phyloP scores from a whole-genome alignment of 2,113 vertebrate species.

The Nyctereutes procyonoides region DNA sequence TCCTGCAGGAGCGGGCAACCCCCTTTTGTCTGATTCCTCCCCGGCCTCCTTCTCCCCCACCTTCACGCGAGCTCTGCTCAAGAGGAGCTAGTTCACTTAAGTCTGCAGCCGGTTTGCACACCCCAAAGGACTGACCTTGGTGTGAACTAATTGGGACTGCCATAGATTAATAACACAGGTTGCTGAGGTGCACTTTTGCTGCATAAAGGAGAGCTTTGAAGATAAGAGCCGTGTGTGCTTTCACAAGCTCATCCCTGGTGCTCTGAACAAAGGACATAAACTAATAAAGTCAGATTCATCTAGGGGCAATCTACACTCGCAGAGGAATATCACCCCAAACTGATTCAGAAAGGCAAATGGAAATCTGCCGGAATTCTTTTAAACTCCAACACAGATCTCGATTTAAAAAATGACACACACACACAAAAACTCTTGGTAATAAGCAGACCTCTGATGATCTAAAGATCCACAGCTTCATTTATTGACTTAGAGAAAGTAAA shows the following conservation, averaged over 20 bases:
- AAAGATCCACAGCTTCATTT: constrained; percentile 81
- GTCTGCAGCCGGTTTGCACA: constrained; percentile 67
- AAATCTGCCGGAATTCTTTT: constrained; percentile 83
- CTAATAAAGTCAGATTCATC: constrained; percentile 84
- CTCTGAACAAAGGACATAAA: constrained; percentile 84
- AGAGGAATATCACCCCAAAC: constrained; percentile 72
- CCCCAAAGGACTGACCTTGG: constrained; percentile 81
- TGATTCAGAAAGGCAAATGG: constrained; percentile 73
- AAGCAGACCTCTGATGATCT: constrained; percentile 87
- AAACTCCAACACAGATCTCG: constrained; percentile 81
- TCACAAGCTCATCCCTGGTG: constrained; percentile 84
- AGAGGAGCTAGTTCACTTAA: constrained; percentile 61
- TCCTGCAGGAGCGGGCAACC: neutral
- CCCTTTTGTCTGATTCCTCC: neutral
- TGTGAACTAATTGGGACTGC: constrained; percentile 84
- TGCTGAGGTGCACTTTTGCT: constrained; percentile 73
- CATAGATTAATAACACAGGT: constrained; percentile 80
- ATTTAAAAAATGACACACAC: constrained; percentile 71
- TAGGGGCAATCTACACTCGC: constrained; percentile 74
- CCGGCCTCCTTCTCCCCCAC: neutral
- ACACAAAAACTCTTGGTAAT: constrained; percentile 72
- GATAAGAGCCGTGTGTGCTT: constrained; percentile 83
- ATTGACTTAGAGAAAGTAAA: constrained; percentile 84
- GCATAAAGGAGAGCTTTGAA: constrained; percentile 85
- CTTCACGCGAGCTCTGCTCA: neutral